Evolutionary conservation across 2,113 vertebrate genomes (phyloP).

Genomic region (Stegastes partitus): DNA sequence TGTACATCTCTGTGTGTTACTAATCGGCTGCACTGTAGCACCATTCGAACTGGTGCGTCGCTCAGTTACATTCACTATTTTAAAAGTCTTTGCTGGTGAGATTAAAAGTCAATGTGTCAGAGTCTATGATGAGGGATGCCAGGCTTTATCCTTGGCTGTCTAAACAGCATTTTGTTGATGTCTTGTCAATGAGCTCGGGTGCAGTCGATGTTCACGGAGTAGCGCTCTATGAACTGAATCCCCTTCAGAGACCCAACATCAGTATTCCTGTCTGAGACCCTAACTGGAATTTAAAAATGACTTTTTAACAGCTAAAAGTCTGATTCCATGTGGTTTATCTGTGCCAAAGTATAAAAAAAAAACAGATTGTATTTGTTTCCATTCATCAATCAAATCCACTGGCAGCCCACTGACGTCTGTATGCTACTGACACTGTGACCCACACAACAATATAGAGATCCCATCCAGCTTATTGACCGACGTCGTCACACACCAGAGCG

Average conservation of each 20-base stretch:
- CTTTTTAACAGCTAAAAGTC: constrained; percentile 24
- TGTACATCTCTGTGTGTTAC: constrained; percentile 13
- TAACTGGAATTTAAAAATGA: constrained; percentile 9
- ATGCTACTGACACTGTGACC: constrained; percentile 42
- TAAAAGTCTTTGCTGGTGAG: constrained; percentile 6
- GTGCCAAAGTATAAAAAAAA: constrained; percentile 8
- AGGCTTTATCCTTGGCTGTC: no score
- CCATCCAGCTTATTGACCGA: constrained; percentile 57
- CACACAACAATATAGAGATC: constrained; percentile 40
- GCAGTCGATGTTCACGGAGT: constrained; percentile 4
- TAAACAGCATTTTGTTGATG: no score
- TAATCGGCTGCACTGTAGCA: constrained; percentile 1
- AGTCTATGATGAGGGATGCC: no score
- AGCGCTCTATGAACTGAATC: constrained; percentile 1
- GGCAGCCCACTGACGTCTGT: constrained; percentile 1
- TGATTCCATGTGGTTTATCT: background rate
- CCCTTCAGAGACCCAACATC: constrained; percentile 13
- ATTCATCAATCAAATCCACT: constrained; percentile 32
- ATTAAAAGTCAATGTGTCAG: background rate
- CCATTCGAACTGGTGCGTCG: background rate
- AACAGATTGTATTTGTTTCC: constrained; percentile 9
- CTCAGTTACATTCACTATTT: background rate
- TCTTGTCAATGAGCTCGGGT: constrained; percentile 13
- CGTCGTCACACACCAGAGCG: constrained; percentile 27
- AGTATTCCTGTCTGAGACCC: background rate